phyloP scores from a whole-genome alignment of 2,113 vertebrate genomes.

The Stigmatopora argus region DNA sequence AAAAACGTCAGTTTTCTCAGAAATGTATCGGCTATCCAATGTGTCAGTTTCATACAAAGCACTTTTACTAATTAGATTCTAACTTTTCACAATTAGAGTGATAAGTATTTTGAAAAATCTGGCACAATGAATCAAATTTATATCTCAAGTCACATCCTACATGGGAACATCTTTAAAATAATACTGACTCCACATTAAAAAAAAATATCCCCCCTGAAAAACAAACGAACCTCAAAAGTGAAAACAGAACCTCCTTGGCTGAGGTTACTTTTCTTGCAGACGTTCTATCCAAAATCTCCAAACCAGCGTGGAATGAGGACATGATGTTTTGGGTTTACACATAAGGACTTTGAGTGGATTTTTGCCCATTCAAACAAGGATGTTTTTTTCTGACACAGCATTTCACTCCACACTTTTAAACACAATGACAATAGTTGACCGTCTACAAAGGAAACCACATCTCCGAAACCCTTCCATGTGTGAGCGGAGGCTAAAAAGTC shows the following conservation, averaged over 20 bases:
- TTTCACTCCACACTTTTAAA: conserved; percentile 40
- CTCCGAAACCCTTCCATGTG: conserved; percentile 17
- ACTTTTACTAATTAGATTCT: not conserved
- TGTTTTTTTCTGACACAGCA: conserved; percentile 37
- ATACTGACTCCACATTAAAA: not conserved
- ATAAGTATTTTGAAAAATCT: not conserved
- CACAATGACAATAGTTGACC: conserved; percentile 34
- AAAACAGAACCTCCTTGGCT: not conserved
- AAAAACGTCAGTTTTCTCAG: too few relatives aligned
- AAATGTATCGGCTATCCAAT: too few relatives aligned
- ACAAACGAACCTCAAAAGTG: not conserved
- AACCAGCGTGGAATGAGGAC: not conserved
- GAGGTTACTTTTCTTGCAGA: not conserved
- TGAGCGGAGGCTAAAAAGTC: conserved; percentile 22
- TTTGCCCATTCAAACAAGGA: conserved; percentile 19
- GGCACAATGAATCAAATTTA: too few relatives aligned
- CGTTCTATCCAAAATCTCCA: not conserved
- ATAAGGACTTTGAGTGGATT: conserved; percentile 12
- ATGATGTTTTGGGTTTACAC: not conserved
- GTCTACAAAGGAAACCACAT: conserved; percentile 40
- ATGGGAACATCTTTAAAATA: not conserved
- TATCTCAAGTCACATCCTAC: too few relatives aligned
- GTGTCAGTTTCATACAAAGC: not conserved
- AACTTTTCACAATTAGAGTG: not conserved
- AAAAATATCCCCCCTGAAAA: not conserved